Evolutionary conservation across 37 sponge, comb jelly and placozoan genomes (phyloP), one percentile per base, ranked within the genome.

Genomic region (Hexactinellida sp.): DNA sequence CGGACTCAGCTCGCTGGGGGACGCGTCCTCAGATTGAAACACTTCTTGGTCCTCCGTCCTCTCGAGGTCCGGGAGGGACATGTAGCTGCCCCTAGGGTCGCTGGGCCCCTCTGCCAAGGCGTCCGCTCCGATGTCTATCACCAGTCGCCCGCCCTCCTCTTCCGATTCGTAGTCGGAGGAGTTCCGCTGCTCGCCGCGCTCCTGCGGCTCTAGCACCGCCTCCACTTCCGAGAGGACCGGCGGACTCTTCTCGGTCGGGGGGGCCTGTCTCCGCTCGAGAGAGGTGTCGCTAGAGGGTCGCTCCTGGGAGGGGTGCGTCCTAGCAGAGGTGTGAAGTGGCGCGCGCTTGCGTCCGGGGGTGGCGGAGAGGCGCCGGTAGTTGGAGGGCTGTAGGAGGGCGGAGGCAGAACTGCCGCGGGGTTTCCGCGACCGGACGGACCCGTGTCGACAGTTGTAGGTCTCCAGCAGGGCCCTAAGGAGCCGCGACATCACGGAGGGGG

Each of bases 131-230:
- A 28, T n/a, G 34, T 63, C 76, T 32, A 63, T 63, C 25, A 63
- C 76, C 5, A 63, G 34, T 10, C 76, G 25, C 30, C 76, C 76
- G 25, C 76, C 76, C 34, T 63, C 76, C 34, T 63, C 19, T 7
- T 63, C 76, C 34, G 76, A 63, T 3, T 63, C 76, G 76, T 63
- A 63, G 76, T 63, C 76, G 34, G 76, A 63, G 25, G 30, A 63
- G 21, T 63, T n/a, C 76, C 30, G 25, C 76, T 10, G 21, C 28
- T 63, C 76, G 25, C 30, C 76, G 3, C 19, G 32, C 34, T 5
- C 5, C 13, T 7, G 76, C 32, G 76, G 3, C 3, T 63, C 76
- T n/a, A n/a, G 3, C 34, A 21, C 76, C 21, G 76, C 13, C 32
- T 21, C 76, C 25, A 63, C 76, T 63, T 63, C 76, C 5, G 76